Base-by-base conservation (phyloP, 2,888 invertebrate genomes). In the Acrobasis consociella region DNA sequence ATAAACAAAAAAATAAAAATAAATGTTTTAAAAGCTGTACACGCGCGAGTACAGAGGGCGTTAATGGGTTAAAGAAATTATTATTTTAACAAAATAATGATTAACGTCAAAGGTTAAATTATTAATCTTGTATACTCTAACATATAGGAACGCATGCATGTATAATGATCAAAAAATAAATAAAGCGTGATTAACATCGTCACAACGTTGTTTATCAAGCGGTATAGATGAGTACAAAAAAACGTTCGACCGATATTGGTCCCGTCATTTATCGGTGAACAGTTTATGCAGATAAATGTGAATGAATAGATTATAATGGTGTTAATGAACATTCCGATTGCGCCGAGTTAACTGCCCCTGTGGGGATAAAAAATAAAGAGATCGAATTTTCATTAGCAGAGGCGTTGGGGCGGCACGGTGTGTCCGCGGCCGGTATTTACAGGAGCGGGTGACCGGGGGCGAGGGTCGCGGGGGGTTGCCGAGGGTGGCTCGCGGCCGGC, bases 361-460 rank as follows among this genome's bases (percentile, higher is more conserved):
- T 75, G 75, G 72, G 73, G 72, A 75, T 78, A 85, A 83, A 87
- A 88, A 86, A 85, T 79, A 82, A 83, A 86, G 76, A 85, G 87
- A 89, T 88, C 78, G 87, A 85, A 86, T 89, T 91, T 91, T 91
- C 91, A 92, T 91, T 91, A 91, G 86, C 81, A 80, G 86, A 89
- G 86, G 91, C 89, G 89, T 88, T 85, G 84, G 87, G 83, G 91
- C 90, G 90, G 91, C 86, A 87, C 91, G 82, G 75, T 80, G 81
- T 82, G 83, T 83, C 82, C 84, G 83, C 85, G 78, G 79, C 78
- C 80, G 78, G 82, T 84, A 83, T 85, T 86, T 83, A 86, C 84
- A 82, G 82, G 74, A 69, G 66, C 69, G 52, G 66, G 74, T 73
- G 31, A 31, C 0, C 62, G 72, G 69, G 60, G 62, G 58, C 62